These are phyloP conservation scores for Dendroctonus valens DNA, from an alignment of 1,140 invertebrate species.

Conservation along the genomic window DNA sequence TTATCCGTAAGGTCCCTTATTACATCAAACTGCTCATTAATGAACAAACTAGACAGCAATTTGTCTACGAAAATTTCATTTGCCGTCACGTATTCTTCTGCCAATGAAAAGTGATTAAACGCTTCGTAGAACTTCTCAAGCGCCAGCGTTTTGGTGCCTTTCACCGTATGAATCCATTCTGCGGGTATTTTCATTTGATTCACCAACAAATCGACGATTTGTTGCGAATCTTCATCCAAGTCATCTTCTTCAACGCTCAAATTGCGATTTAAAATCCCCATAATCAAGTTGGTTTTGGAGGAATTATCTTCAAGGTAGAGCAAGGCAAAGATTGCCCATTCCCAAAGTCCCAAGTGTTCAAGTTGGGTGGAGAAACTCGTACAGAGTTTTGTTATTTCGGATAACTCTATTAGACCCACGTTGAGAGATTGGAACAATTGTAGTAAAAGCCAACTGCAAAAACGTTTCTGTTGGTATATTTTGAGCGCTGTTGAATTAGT, in stretches of 20 bases:
- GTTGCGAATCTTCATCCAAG: constrained; percentile 21
- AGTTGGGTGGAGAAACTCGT: constrained; percentile 79
- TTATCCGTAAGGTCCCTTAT: constrained; percentile 37
- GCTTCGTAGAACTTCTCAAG: constrained; percentile 50
- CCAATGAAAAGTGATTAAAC: constrained; percentile 63
- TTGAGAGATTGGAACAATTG: constrained; percentile 69
- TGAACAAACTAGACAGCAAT: constrained; percentile 75
- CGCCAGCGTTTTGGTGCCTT: constrained; percentile 63
- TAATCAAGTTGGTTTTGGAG: constrained; percentile 63
- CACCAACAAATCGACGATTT: constrained; percentile 55
- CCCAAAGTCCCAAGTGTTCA: constrained; percentile 79
- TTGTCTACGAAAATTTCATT: constrained; percentile 75
- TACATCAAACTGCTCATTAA: constrained; percentile 63
- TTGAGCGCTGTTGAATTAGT: too few relatives aligned
- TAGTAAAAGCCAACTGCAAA: constrained; percentile 67
- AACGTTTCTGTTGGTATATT: neutral
- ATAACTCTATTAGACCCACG: constrained; percentile 65
- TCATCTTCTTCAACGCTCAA: constrained; percentile 54
- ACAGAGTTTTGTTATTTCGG: constrained; percentile 61
- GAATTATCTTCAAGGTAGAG: constrained; percentile 71
- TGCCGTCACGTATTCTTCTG: constrained; percentile 70
- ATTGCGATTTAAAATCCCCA: constrained; percentile 68
- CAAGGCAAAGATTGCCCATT: constrained; percentile 85
- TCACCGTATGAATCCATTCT: constrained; percentile 75
- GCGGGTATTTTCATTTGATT: constrained; percentile 65